Evolutionary conservation across 2,113 vertebrate species (phyloP).

Genomic region (Synodontis membranacea): DNA sequence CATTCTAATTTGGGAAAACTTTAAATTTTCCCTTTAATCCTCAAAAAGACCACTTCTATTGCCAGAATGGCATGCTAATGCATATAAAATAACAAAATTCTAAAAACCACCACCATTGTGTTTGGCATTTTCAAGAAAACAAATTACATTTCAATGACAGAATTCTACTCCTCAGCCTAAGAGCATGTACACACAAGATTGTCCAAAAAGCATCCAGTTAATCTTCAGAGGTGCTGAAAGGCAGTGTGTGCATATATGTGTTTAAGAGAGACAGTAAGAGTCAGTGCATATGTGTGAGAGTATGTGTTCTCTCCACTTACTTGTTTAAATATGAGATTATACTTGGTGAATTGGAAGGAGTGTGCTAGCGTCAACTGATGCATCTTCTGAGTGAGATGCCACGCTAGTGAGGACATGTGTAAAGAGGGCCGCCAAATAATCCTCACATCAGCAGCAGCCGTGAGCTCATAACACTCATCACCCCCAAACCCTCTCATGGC

Average conservation of each 20-base stretch:
- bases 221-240: slow-evolving; percentile 57
- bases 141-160: slow-evolving; percentile 21
- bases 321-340: slow-evolving; percentile 39
- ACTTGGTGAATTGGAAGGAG: slow-evolving; percentile 16
- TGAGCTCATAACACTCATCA: slow-evolving; percentile 47
- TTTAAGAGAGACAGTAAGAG: slow-evolving; percentile 26
- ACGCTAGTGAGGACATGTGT: slow-evolving; percentile 29
- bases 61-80: not conserved
- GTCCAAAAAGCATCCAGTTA: slow-evolving; percentile 49
- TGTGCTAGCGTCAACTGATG: slow-evolving; percentile 1
- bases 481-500: slow-evolving; percentile 34
- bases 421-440: slow-evolving; percentile 42
- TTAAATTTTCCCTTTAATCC: not conserved
- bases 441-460: slow-evolving; percentile 50
- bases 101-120: not conserved
- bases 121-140: slow-evolving; percentile 5
- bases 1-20: not conserved
- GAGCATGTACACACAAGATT: slow-evolving; percentile 53
- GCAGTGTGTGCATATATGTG: slow-evolving; percentile 29
- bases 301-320: slow-evolving; percentile 16
- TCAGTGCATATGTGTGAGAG: not conserved
- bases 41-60: not conserved
- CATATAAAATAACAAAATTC: not conserved
- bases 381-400: slow-evolving; percentile 28
- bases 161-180: not conserved